phyloP scores from a whole-genome alignment of 2,888 invertebrate species.

The Busseola fusca region DNA sequence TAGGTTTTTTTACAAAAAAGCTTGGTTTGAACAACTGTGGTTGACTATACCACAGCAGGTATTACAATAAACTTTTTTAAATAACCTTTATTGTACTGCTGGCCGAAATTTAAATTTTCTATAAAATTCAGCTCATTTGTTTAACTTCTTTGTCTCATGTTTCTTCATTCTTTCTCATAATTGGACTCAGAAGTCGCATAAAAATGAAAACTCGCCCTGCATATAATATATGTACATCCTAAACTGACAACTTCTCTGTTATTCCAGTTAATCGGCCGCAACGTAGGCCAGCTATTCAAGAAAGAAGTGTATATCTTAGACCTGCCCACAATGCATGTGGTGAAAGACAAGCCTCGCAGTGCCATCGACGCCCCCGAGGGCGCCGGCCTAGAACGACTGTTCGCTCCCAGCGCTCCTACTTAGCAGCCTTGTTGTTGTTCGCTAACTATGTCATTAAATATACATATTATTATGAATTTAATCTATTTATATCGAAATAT shows the following conservation, averaged over 20 bases:
- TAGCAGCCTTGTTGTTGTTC: slow-evolving; percentile 65
- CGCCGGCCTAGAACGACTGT: slow-evolving; percentile 77
- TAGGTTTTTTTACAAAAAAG: neutral
- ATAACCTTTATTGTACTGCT: neutral
- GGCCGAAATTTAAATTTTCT: neutral
- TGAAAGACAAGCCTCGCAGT: slow-evolving; percentile 78
- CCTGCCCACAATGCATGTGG: slow-evolving; percentile 91
- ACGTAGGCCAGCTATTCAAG: slow-evolving; percentile 95
- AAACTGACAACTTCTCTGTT: neutral
- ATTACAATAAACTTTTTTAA: neutral
- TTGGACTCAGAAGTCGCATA: neutral
- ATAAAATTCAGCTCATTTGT: neutral
- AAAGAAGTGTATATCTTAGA: slow-evolving; percentile 96
- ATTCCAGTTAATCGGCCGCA: slow-evolving; percentile 93
- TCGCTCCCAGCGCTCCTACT: slow-evolving; percentile 76
- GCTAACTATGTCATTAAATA: slow-evolving; percentile 70
- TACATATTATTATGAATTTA: slow-evolving; percentile 68
- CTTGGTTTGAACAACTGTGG: neutral
- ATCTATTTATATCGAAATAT: slow-evolving; percentile 73
- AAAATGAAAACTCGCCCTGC: neutral
- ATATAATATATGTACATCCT: neutral
- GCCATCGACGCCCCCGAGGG: slow-evolving; percentile 77
- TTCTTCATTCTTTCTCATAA: neutral
- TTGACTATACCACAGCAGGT: neutral
- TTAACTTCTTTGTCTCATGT: neutral